Evolutionary conservation across 2,113 vertebrate genomes (phyloP).

Genomic region (Sander lucioperca): DNA sequence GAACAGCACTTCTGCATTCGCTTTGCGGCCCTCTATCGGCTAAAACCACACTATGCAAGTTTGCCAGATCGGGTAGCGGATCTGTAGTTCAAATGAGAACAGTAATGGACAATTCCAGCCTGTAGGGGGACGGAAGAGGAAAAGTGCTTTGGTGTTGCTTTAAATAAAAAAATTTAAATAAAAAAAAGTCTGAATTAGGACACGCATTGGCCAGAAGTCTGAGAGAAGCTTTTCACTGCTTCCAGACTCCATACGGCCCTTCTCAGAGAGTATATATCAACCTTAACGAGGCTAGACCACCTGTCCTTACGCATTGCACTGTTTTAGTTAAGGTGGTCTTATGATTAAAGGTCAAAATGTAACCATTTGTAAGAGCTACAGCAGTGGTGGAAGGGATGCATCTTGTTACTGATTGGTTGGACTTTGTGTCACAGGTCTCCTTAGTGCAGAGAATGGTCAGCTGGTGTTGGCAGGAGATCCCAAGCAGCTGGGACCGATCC

Average conservation of each 20-base stretch:
- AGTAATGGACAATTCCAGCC: no score
- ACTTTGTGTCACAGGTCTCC: slow-evolving; percentile 83
- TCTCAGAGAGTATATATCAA: background rate
- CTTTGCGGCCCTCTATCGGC: no score
- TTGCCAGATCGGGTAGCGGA: no score
- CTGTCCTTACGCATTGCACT: background rate
- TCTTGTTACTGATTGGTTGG: background rate
- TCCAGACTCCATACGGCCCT: background rate
- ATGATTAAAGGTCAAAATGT: background rate
- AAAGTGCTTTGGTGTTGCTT: no score
- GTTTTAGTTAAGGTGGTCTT: background rate
- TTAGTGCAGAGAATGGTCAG: slow-evolving; percentile 85
- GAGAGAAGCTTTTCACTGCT: background rate
- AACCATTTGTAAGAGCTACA: background rate
- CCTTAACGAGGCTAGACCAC: background rate
- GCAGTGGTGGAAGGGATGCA: background rate
- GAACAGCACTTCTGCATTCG: no score
- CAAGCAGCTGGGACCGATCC: slow-evolving; percentile 90
- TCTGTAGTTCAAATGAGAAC: no score
- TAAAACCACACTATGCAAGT: no score
- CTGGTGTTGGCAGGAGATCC: slow-evolving; percentile 95
- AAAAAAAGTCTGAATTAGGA: background rate
- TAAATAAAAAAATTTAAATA: no score
- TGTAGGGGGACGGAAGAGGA: no score
- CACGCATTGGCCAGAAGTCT: background rate